phyloP scores from a whole-genome alignment of 2,888 invertebrate genomes.

The Eilema sororculum region DNA sequence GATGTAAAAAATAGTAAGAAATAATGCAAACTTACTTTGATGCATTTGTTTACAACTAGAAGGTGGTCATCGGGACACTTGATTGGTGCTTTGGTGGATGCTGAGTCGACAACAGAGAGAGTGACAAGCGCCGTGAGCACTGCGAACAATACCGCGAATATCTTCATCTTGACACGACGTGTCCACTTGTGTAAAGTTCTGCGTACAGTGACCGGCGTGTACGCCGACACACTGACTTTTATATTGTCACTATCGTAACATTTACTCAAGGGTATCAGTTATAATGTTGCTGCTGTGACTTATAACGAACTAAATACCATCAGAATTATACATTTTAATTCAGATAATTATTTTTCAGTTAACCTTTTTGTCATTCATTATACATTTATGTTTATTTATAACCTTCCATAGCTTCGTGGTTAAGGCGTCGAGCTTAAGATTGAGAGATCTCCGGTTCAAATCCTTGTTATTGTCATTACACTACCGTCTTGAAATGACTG shows the following conservation, averaged over 20 bases:
- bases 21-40: slow-evolving; percentile 23
- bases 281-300: slow-evolving; percentile 6
- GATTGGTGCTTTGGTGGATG: slow-evolving; percentile 9
- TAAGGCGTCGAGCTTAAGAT: no score
- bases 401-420: no score
- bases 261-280: slow-evolving; percentile 26
- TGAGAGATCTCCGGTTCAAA: no score
- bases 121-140: slow-evolving; percentile 14
- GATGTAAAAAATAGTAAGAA: not conserved
- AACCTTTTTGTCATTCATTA: not conserved
- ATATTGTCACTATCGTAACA: slow-evolving; percentile 25
- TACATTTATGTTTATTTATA: no score
- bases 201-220: slow-evolving; percentile 10
- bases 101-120: slow-evolving; percentile 14
- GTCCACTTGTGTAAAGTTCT: slow-evolving; percentile 11
- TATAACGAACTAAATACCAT: slow-evolving; percentile 11
- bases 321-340: not conserved
- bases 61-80: slow-evolving; percentile 23
- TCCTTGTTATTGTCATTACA: no score
- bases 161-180: slow-evolving; percentile 18
- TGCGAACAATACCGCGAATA: slow-evolving; percentile 18
- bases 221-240: slow-evolving; percentile 18
- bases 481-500: no score
- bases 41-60: slow-evolving; percentile 24
- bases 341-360: not conserved